Conservation (phyloP, 2,797 vertebrate genomes). For the Melanotaenia trifasciata region DNA sequence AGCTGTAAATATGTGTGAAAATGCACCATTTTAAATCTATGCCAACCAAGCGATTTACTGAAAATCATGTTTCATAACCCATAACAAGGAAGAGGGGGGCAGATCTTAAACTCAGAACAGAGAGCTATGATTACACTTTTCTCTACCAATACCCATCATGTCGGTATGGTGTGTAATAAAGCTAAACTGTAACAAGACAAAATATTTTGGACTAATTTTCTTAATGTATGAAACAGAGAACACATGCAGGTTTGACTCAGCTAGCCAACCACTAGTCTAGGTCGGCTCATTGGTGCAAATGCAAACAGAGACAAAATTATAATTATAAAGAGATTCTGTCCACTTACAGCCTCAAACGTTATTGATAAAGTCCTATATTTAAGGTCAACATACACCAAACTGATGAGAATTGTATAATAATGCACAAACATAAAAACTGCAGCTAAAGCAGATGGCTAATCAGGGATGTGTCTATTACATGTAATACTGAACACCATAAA, state of each 20-base stretch:
- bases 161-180: not conserved
- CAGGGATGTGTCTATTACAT: not conserved
- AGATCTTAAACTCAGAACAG: conserved; percentile 2
- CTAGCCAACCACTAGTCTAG: not conserved
- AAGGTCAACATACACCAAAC: not conserved
- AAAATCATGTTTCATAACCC: conserved; percentile 30
- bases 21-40: conserved; percentile 34
- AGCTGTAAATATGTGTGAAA: conserved; percentile 44
- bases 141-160: not conserved
- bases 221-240: not conserved
- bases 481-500: conserved; percentile 5
- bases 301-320: not conserved
- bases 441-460: not conserved
- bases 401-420: not conserved
- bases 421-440: not conserved
- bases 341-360: not conserved
- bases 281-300: not conserved
- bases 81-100: not conserved
- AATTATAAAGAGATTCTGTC: not conserved
- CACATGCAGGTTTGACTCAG: not conserved
- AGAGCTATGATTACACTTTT: not conserved
- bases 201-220: not conserved
- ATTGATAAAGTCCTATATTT: not conserved
- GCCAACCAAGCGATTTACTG: conserved; percentile 40
- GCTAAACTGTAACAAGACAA: not conserved